These are phyloP conservation scores for Euwallacea similis DNA, from an alignment of 1,140 invertebrate genomes.

Conservation along the genomic window DNA sequence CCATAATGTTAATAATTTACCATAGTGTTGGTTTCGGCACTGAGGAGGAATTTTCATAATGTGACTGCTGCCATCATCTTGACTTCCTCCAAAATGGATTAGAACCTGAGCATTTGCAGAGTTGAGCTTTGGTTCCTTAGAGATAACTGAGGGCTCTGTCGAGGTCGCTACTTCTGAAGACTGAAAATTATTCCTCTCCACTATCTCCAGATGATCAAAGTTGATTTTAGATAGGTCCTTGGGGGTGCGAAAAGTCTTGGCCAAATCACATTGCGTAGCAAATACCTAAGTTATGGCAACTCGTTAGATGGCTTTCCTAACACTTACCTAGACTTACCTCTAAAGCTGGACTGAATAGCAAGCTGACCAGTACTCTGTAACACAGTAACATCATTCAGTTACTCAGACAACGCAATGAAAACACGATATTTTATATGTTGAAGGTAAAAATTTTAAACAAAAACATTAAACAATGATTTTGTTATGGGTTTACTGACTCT, in stretches of 20 bases:
- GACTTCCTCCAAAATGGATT: slow-evolving; percentile 26
- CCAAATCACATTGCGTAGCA: slow-evolving; percentile 13
- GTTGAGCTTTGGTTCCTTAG: slow-evolving; percentile 11
- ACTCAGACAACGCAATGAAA: too few species aligned
- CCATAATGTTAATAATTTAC: background rate
- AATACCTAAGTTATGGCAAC: background rate
- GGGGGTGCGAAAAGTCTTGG: slow-evolving; percentile 40
- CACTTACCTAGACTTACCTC: too few species aligned
- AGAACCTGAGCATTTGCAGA: slow-evolving; percentile 38
- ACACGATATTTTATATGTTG: too few species aligned
- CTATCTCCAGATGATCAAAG: slow-evolving; percentile 41
- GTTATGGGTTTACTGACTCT: too few species aligned
- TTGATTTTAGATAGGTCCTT: slow-evolving; percentile 39
- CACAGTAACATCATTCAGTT: too few species aligned
- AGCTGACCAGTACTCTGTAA: too few species aligned
- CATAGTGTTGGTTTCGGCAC: background rate
- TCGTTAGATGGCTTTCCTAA: too few species aligned
- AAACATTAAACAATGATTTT: too few species aligned
- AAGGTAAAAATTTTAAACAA: too few species aligned
- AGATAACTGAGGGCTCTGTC: background rate
- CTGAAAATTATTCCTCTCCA: slow-evolving; percentile 39
- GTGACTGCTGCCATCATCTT: slow-evolving; percentile 5
- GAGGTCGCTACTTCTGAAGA: slow-evolving; percentile 2
- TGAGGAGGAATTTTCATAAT: slow-evolving; percentile 26
- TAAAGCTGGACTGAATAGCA: too few species aligned